Conservation (phyloP, 2,797 vertebrate genomes). For the Hafferia zeledoni region DNA sequence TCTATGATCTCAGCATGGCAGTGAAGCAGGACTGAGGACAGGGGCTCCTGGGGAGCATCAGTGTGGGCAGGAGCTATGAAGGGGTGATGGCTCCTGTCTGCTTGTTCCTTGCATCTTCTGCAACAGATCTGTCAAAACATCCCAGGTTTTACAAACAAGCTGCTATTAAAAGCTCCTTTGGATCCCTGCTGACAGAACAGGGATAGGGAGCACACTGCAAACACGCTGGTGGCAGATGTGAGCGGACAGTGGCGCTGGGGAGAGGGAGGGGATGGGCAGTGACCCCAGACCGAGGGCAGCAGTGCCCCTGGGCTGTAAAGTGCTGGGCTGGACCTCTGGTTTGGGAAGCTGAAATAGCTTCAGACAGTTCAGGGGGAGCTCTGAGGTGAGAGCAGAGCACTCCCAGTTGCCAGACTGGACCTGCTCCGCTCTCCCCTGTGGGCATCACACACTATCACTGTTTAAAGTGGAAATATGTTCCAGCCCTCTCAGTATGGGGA, state of each 20-base stretch:
- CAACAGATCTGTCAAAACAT: background rate
- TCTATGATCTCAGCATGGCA: background rate
- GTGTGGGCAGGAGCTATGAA: fast-evolving
- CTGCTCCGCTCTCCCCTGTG: fast-evolving
- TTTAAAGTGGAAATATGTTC: fast-evolving
- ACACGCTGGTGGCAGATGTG: background rate
- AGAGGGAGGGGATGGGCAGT: background rate
- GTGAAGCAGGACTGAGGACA: background rate
- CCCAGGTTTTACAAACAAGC: background rate
- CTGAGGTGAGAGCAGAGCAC: background rate
- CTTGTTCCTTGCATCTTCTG: background rate
- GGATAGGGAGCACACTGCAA: background rate
- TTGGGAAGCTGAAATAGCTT: background rate
- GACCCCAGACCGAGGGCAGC: background rate
- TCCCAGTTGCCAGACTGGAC: background rate
- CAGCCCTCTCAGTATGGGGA: background rate
- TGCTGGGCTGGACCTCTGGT: fast-evolving
- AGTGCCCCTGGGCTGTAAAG: background rate
- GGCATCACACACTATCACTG: fast-evolving
- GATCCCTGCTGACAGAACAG: background rate
- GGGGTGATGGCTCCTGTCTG: background rate
- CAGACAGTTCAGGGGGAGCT: background rate
- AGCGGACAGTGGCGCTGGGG: fast-evolving
- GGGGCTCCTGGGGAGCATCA: background rate
- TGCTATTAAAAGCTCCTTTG: background rate